Evolutionary conservation across 2,888 invertebrate species (phyloP), one percentile per base, ranked within the genome.

Genomic region (Ophonus ardosiacus): DNA sequence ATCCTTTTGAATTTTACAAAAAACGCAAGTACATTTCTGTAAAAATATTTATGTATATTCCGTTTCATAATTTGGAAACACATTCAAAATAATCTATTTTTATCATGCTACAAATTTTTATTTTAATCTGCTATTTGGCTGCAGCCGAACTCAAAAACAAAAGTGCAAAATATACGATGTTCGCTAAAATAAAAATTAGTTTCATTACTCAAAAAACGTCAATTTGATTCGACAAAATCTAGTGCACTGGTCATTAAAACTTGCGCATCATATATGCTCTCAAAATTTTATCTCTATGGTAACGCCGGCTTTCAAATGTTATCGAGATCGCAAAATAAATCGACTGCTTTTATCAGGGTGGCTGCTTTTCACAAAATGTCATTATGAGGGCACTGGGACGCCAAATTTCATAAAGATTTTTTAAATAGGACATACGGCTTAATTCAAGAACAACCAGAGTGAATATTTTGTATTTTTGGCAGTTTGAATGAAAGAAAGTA

Each of bases 281-380:
- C 43, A 51, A 51, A 51, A 51, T 51, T 51, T 51, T 51, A 51
- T 51, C 43, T 51, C 43, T 51, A 51, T 61, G 10, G 63, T 63
- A 13, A 10, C 63, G 21, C 17, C 17, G 59, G 7, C 21, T 63
- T 63, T 18, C 18, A 59, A 63, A 63, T 63, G 63, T 24, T 63
- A 63, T 63, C 63, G 24, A 10, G 63, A 24, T 63, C 13, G 7
- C 18, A 59, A 15, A 63, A 63, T 63, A 63, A 63, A 63, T 63
- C 18, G 63, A 24, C 24, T 24, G 63, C 7, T 8, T 21, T 63
- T 63, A 63, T 63, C 63, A 21, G 13, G 63, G 7, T 21, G 13
- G 63, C 21, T 59, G 1, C 3, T 5, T 8, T 51, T 51, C 43
- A 51, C 43, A 51, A 51, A 31, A 31, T 31, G 6, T 21, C 21